These are phyloP conservation scores for Lycophotia porphyrea DNA, from an alignment of 2,888 invertebrate genomes.

Conservation along the genomic window DNA sequence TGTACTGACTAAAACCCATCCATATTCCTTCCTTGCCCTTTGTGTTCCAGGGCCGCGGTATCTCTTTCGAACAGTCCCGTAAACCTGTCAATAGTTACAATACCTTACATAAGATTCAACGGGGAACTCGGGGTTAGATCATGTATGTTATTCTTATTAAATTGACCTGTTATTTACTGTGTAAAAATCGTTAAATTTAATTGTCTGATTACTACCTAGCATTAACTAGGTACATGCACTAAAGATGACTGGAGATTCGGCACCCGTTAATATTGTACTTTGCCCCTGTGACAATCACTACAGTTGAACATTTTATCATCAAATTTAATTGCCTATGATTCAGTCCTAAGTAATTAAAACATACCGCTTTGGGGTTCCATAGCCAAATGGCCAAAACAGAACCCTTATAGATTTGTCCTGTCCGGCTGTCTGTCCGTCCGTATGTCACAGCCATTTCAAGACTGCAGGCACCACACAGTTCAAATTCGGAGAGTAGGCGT, in stretches of 20 bases:
- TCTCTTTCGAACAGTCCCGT: too few relatives aligned
- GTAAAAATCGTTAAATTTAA: conserved; percentile 15
- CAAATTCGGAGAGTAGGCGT: neutral
- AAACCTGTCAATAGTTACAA: too few relatives aligned
- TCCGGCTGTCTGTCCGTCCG: neutral
- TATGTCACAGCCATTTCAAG: neutral
- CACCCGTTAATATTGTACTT: conserved; percentile 29
- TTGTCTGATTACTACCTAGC: conserved; percentile 25
- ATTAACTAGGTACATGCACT: conserved; percentile 31
- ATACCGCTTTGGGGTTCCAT: neutral
- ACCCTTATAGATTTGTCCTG: neutral
- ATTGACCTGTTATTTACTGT: neutral
- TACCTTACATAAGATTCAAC: neutral
- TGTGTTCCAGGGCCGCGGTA: too few relatives aligned
- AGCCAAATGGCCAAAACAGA: neutral
- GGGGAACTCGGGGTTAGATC: conserved; percentile 10
- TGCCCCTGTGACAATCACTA: conserved; percentile 34
- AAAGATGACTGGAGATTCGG: conserved; percentile 21
- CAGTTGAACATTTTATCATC: conserved; percentile 5
- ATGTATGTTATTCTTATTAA: neutral
- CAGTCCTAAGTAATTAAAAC: neutral
- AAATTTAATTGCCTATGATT: neutral
- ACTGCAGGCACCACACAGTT: neutral
- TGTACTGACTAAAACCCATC: too few relatives aligned
- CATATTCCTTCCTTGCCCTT: too few relatives aligned